Evolutionary conservation across 2,888 invertebrate species (phyloP).

Genomic region (Troides helena): DNA sequence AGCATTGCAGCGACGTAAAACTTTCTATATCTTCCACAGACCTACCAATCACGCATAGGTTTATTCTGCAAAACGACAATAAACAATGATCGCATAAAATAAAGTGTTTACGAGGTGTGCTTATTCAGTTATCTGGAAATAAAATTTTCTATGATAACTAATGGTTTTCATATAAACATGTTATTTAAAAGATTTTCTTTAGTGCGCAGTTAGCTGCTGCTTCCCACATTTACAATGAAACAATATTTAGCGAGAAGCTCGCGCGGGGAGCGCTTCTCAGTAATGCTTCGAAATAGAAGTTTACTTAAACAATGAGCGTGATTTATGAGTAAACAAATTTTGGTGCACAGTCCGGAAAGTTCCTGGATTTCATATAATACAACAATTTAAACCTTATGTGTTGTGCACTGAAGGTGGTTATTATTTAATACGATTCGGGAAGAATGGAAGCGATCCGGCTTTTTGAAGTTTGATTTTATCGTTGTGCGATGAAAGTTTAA

Average conservation of each 20-base stretch:
- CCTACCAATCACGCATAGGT: too few relatives aligned
- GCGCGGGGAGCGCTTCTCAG: slow-evolving; percentile 57
- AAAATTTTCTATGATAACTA: slow-evolving; percentile 2
- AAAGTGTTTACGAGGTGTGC: too few relatives aligned
- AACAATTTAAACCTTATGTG: slow-evolving; percentile 46
- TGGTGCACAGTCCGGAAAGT: slow-evolving; percentile 54
- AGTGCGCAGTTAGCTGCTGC: slow-evolving; percentile 58
- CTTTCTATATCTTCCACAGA: too few relatives aligned
- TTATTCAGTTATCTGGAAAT: slow-evolving; percentile 24
- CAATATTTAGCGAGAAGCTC: slow-evolving; percentile 57
- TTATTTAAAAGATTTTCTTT: slow-evolving; percentile 37
- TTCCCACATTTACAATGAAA: slow-evolving; percentile 59
- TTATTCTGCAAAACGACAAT: too few relatives aligned
- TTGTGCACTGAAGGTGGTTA: slow-evolving; percentile 39
- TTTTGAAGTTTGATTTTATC: slow-evolving; percentile 46
- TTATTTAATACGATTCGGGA: slow-evolving; percentile 32
- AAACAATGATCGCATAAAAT: too few relatives aligned
- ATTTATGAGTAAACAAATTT: slow-evolving; percentile 75
- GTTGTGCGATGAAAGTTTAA: slow-evolving; percentile 43
- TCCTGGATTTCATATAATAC: slow-evolving; percentile 35
- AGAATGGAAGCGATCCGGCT: slow-evolving; percentile 38
- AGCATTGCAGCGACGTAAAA: too few relatives aligned
- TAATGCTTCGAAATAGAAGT: slow-evolving; percentile 76
- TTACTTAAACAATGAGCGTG: slow-evolving; percentile 75
- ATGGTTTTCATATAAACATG: slow-evolving; percentile 31